phyloP scores from a whole-genome alignment of 2,888 invertebrate genomes.

The Bembecia ichneumoniformis region DNA sequence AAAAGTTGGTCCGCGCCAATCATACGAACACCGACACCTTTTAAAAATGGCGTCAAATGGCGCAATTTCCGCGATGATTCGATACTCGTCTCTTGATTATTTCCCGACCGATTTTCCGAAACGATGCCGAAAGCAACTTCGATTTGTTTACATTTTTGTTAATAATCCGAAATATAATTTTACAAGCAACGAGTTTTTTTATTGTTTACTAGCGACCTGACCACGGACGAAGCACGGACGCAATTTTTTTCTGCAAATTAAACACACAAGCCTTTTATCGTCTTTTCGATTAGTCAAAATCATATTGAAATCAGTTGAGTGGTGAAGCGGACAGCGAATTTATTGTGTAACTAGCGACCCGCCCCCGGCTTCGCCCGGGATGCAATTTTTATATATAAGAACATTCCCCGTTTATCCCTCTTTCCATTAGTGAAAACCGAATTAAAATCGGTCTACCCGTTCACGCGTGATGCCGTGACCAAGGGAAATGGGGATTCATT shows the following conservation, averaged over 20 bases:
- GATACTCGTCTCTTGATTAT: constrained; percentile 49
- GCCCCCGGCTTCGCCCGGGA: too few relatives aligned
- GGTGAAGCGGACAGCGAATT: too few relatives aligned
- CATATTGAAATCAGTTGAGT: too few relatives aligned
- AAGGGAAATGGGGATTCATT: too few relatives aligned
- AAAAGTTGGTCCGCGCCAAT: not conserved
- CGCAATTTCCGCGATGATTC: constrained; percentile 49
- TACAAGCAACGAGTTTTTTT: not conserved
- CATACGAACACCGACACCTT: constrained; percentile 9
- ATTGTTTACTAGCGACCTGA: not conserved
- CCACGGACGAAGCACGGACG: not conserved
- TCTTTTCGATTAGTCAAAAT: too few relatives aligned
- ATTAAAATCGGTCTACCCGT: too few relatives aligned
- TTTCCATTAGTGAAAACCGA: too few relatives aligned
- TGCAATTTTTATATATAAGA: too few relatives aligned
- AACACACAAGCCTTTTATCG: too few relatives aligned
- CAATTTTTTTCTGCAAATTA: not conserved
- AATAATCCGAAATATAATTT: constrained; percentile 10
- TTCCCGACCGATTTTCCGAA: constrained; percentile 44
- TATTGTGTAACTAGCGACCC: too few relatives aligned
- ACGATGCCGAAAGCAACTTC: constrained; percentile 28
- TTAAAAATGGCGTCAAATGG: constrained; percentile 49
- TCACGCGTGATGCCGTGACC: too few relatives aligned
- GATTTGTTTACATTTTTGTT: constrained; percentile 26
- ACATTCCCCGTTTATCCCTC: too few relatives aligned